phyloP scores from a whole-genome alignment of 2,113 vertebrate species.

The Alaudala cheleensis region DNA sequence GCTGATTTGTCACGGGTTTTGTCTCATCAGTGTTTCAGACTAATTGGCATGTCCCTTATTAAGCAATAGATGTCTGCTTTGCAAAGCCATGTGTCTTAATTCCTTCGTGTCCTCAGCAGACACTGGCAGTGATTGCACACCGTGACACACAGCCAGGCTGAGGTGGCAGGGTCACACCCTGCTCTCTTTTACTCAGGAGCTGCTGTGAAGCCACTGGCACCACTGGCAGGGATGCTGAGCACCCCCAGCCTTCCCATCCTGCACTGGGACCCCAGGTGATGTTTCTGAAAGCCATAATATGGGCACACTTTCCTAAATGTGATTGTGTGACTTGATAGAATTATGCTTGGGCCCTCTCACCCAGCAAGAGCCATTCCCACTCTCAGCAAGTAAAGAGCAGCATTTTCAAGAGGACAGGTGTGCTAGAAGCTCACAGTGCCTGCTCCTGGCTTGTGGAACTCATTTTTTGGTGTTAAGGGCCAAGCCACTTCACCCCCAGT shows the following conservation, averaged over 20 bases:
- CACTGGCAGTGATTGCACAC: neutral
- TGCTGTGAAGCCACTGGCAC: neutral
- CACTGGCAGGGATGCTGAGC: neutral
- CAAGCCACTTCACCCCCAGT: neutral
- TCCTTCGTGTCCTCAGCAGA: neutral
- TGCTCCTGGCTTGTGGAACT: neutral
- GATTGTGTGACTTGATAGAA: neutral
- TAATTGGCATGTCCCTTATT: neutral
- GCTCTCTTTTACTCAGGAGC: neutral
- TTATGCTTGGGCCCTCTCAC: neutral
- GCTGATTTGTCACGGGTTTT: neutral
- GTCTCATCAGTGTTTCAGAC: neutral
- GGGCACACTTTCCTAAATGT: neutral
- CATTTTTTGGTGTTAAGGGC: neutral
- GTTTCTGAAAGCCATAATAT: neutral
- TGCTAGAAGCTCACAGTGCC: neutral
- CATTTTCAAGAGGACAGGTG: neutral
- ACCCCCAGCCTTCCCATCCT: accelerated
- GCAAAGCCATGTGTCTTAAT: neutral
- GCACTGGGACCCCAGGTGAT: neutral
- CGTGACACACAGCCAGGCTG: neutral
- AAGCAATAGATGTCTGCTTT: constrained; percentile 15
- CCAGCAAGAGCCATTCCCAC: accelerated
- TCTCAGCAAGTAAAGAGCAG: neutral
- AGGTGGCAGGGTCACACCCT: neutral